Base-by-base conservation (phyloP, 1,140 invertebrate species). In the Orius laevigatus region DNA sequence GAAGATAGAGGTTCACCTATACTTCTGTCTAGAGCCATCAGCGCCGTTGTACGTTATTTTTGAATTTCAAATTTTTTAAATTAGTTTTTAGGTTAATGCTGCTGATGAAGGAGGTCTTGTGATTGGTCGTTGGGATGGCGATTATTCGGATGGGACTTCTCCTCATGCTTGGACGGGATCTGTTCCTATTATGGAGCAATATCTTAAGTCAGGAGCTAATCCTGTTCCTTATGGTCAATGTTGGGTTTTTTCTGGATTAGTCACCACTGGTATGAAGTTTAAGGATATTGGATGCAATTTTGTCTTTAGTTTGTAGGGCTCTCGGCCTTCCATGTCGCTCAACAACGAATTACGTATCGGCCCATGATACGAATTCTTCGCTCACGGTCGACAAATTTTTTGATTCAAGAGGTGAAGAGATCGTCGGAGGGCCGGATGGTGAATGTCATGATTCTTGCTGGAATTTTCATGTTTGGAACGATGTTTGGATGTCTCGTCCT, bases 401-500 rank as follows among this genome's bases (percentile, higher is more conserved):
- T 54, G 70, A 73, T 53, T 60, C 69, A 62, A 69, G 72, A 62
- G 64, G 76, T 11, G 73, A 80, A 47, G 70, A 75, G 59, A 71
- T 81, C 11, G 67, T 68, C 11, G 69, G 71, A 42, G 73, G 73
- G 9, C 72, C 72, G 1, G 70, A 73, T 56, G 70, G 73, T 50
- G 70, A 72, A 53, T 74, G 68, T 48, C 69, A 65, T 49, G 73
- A 76, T 57, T 72, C 69, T 5, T 73, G 71, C 55, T 77, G 78
- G 84, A 85, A 85, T 64, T 88, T 84, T 68, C 84, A 87, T 60
- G 79, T 81, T 0, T 87, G 84, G 84, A 84, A 83, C 58, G 84
- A 87, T 51, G 79, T 81, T 41, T 86, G 82, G 83, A 82, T 85
- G 74, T 67, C 71, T 31, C 61, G 84, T 48, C 76, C 78, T 6